Conservation (phyloP, 23 tunicate species). For the Styela clava region DNA sequence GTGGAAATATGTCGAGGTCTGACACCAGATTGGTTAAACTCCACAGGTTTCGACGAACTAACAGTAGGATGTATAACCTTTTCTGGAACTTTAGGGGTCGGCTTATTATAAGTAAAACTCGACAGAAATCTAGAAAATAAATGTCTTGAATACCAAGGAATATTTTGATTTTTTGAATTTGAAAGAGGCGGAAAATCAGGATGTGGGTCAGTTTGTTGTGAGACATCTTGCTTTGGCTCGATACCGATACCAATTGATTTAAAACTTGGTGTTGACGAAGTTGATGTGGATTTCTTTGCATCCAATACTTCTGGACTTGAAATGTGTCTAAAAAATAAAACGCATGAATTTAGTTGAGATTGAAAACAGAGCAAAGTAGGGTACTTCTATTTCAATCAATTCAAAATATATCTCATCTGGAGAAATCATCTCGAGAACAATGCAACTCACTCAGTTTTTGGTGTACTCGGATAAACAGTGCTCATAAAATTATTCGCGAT, state of each 20-base stretch:
- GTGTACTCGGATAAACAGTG: not conserved
- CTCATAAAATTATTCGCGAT: constrained; percentile 22
- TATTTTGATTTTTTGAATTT: not conserved
- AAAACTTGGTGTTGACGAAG: not conserved
- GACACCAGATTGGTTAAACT: not conserved
- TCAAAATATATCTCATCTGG: too few relatives aligned
- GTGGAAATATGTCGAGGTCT: not conserved
- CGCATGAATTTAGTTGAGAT: too few relatives aligned
- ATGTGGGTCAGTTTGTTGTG: constrained; percentile 16
- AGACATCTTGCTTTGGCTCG: not conserved
- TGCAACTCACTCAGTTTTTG: not conserved
- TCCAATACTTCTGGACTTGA: not conserved
- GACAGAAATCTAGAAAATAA: not conserved
- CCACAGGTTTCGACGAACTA: not conserved
- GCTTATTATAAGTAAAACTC: not conserved
- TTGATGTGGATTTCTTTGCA: not conserved
- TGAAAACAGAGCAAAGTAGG: too few relatives aligned
- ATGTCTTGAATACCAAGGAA: not conserved
- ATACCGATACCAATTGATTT: not conserved
- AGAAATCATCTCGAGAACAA: too few relatives aligned
- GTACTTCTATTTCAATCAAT: too few relatives aligned
- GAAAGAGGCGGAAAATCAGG: constrained; percentile 4
- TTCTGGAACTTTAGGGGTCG: not conserved
- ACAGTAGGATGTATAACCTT: not conserved
- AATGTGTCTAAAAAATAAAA: not conserved